phyloP scores from a whole-genome alignment of 2,888 invertebrate genomes.

The Griposia aprilina region DNA sequence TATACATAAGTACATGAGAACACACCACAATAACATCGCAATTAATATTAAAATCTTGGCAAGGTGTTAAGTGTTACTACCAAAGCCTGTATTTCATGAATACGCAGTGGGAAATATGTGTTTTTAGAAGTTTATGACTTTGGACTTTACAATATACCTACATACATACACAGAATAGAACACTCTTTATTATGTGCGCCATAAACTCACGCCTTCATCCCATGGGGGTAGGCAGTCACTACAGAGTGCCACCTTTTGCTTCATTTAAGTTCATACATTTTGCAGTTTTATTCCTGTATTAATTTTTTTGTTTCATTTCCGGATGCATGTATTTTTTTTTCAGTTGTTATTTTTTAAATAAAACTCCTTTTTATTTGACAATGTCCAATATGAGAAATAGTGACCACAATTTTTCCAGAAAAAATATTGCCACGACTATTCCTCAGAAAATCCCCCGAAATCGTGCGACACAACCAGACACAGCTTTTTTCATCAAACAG shows the following conservation, averaged over 20 bases:
- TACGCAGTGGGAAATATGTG: not conserved
- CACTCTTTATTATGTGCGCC: too few species aligned
- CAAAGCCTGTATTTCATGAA: not conserved
- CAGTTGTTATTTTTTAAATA: not conserved
- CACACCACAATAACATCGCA: not conserved
- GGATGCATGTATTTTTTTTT: not conserved
- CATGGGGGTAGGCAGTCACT: too few species aligned
- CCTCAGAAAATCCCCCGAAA: slow-evolving; percentile 1
- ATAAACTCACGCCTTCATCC: too few species aligned
- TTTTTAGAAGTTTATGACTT: not conserved
- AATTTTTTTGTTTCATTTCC: not conserved
- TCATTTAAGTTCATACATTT: not conserved
- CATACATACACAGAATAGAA: too few species aligned
- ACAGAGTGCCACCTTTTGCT: not conserved
- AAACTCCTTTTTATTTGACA: not conserved
- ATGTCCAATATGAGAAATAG: not conserved
- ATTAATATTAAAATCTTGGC: not conserved
- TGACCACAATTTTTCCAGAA: not conserved
- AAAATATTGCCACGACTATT: not conserved
- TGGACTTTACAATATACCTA: not conserved
- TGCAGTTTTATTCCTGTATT: not conserved
- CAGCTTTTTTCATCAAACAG: slow-evolving; percentile 65
- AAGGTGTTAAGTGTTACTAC: not conserved
- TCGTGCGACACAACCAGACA: slow-evolving; percentile 30
- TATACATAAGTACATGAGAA: not conserved